Evolutionary conservation across 2,113 vertebrate genomes (phyloP).

Genomic region (Rhinopithecus roxellana): DNA sequence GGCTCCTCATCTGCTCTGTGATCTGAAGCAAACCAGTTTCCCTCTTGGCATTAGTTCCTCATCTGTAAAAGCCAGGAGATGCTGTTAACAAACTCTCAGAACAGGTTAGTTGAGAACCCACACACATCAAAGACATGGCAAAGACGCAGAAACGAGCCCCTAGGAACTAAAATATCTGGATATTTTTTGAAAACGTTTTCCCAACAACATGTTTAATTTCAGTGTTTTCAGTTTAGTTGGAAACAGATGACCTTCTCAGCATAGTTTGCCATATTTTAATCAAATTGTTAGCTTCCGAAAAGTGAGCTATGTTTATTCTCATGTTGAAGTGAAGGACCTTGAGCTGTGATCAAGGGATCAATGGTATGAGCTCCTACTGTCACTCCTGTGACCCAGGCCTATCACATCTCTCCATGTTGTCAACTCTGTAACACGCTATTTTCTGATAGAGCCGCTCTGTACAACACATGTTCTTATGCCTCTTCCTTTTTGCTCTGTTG

Average conservation of each 20-base stretch:
- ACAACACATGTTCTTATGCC: accelerated
- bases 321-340: background rate
- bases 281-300: background rate
- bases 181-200: background rate
- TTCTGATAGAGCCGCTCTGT: background rate
- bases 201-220: background rate
- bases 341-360: background rate
- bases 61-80: background rate
- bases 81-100: background rate
- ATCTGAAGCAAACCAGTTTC: background rate
- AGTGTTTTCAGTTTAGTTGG: background rate
- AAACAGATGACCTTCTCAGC: background rate
- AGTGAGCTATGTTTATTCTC: background rate
- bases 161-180: background rate
- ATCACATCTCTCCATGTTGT: accelerated
- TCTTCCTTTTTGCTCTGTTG: background rate
- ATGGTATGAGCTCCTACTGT: background rate
- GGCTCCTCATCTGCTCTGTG: background rate
- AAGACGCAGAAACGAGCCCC: background rate
- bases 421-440: background rate
- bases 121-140: background rate
- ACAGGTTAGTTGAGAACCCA: background rate
- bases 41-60: background rate
- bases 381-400: no score
- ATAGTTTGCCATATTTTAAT: background rate